Evolutionary conservation across 2,888 invertebrate genomes (phyloP).

Genomic region (Lycaena phlaeas): DNA sequence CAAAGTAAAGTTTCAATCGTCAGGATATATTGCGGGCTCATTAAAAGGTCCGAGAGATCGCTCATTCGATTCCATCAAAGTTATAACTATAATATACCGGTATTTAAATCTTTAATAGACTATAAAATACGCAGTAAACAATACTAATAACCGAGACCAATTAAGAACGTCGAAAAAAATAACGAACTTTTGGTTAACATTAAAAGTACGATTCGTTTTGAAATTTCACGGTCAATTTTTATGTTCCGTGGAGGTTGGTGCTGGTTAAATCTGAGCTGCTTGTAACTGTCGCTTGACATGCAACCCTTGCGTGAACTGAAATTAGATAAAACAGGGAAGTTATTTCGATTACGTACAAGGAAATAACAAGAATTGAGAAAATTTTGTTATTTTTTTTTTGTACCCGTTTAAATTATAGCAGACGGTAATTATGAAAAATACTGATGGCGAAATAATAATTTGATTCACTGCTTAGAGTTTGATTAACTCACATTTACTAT

Average conservation of each 20-base stretch:
- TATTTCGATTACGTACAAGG: conserved; percentile 26
- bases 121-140: conserved; percentile 20
- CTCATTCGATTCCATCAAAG: neutral
- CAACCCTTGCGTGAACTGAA: conserved; percentile 32
- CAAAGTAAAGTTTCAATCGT: too few relatives aligned
- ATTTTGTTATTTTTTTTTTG: neutral
- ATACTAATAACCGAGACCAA: conserved; percentile 20
- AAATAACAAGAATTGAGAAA: conserved; percentile 18
- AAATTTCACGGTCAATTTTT: conserved; percentile 69
- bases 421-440: too few relatives aligned
- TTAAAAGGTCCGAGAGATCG: neutral
- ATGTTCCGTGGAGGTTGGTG: conserved; percentile 61
- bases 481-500: too few relatives aligned
- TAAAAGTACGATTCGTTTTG: conserved; percentile 23
- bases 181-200: conserved; percentile 34
- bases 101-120: conserved; percentile 2
- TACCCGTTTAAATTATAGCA: too few relatives aligned
- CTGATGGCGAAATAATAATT: too few relatives aligned
- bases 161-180: conserved; percentile 29
- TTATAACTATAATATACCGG: conserved; percentile 5
- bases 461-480: too few relatives aligned
- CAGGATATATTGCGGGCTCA: conserved; percentile 1
- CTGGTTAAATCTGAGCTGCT: conserved; percentile 60
- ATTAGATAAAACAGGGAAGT: conserved; percentile 44
- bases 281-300: conserved; percentile 51